These are phyloP conservation scores for Potamarius usumacintae DNA, from an alignment of 2,113 vertebrate species.

Conservation along the genomic window DNA sequence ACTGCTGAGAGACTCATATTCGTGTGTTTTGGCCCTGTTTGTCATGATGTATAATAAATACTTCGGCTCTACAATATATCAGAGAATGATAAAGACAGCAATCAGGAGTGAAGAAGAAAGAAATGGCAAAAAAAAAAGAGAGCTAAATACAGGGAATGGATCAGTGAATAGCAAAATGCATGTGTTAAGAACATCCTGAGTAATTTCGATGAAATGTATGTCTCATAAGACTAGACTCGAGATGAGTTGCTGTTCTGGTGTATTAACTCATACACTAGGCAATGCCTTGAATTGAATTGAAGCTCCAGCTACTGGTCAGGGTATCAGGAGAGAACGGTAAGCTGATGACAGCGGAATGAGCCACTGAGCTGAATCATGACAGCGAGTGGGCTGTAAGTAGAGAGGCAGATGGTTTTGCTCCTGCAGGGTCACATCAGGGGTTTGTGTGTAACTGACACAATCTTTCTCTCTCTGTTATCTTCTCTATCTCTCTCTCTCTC, in stretches of 20 bases:
- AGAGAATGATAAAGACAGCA: not conserved
- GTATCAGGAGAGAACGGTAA: not conserved
- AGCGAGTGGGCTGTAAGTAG: slow-evolving; percentile 4
- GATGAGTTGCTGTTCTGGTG: not conserved
- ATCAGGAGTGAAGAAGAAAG: not conserved
- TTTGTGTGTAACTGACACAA: not conserved
- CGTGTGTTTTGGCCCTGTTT: not conserved
- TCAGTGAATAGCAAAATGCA: not conserved
- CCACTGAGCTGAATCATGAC: not conserved
- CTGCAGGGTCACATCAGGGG: not conserved
- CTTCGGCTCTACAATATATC: not conserved
- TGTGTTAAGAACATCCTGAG: not conserved
- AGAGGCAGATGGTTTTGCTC: slow-evolving; percentile 19
- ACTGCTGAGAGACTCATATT: not conserved
- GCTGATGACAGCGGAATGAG: not conserved
- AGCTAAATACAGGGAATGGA: not conserved
- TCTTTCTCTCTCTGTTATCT: too few relatives aligned
- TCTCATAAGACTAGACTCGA: not conserved
- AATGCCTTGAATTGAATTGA: not conserved
- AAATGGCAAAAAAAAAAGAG: not conserved
- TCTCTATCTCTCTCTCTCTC: too few relatives aligned
- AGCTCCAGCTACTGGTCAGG: not conserved
- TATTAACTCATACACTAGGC: not conserved
- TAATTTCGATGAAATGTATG: not conserved
- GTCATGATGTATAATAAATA: not conserved